Evolutionary conservation across 2,113 vertebrate genomes (phyloP).

Genomic region (Pontoporia blainvillei): DNA sequence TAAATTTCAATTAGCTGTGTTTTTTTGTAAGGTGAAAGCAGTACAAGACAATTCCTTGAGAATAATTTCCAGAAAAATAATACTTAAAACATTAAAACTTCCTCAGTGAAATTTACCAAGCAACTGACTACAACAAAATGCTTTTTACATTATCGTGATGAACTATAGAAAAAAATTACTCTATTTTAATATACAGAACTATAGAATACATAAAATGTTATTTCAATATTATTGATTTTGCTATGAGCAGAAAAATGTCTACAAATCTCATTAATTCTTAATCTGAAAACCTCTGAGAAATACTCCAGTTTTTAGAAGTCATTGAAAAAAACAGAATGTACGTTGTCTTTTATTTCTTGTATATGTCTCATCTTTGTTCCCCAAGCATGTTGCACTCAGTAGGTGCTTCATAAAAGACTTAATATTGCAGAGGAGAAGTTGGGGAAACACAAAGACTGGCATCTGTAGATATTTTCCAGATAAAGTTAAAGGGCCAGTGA

Average conservation of each 20-base stretch:
- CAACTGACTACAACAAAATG: background rate
- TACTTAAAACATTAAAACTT: background rate
- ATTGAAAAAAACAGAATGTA: background rate
- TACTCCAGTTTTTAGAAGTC: background rate
- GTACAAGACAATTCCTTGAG: background rate
- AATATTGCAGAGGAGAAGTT: background rate
- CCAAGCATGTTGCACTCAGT: fast-evolving
- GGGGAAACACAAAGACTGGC: background rate
- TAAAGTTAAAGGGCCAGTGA: background rate
- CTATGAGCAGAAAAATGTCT: background rate
- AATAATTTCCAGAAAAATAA: slow-evolving; percentile 12
- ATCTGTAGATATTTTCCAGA: slow-evolving; percentile 35
- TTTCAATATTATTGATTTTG: slow-evolving; percentile 8
- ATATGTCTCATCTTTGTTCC: background rate
- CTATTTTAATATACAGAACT: background rate
- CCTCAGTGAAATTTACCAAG: background rate
- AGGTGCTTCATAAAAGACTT: background rate
- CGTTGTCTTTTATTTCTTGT: background rate
- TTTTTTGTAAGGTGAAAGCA: background rate
- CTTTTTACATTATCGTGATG: background rate
- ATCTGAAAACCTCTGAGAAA: background rate
- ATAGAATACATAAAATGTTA: background rate
- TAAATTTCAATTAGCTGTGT: background rate
- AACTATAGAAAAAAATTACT: background rate
- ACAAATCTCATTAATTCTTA: background rate